phyloP scores from a whole-genome alignment of 2,888 invertebrate species.

The Stenchaetothrips biformis region DNA sequence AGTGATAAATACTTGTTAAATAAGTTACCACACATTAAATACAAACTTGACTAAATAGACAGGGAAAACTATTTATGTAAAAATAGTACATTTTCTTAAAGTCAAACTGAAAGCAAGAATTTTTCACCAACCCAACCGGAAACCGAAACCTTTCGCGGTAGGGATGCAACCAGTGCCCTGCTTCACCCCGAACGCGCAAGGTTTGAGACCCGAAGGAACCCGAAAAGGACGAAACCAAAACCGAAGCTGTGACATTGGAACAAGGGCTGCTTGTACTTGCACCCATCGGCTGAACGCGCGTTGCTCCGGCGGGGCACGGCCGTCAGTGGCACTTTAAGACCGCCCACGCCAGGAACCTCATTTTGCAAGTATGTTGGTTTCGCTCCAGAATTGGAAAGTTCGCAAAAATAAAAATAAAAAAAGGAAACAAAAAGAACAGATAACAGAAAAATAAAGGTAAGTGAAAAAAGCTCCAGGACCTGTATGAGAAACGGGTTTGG shows the following conservation, averaged over 20 bases:
- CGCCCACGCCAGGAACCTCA: not conserved
- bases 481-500: slow-evolving; percentile 24
- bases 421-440: not conserved
- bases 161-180: not conserved
- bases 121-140: slow-evolving; percentile 20
- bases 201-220: slow-evolving; percentile 18
- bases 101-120: slow-evolving; percentile 22
- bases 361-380: slow-evolving; percentile 2
- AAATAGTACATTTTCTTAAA: slow-evolving; percentile 9
- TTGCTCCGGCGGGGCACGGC: not conserved
- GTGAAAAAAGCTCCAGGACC: not conserved
- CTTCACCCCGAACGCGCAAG: not conserved
- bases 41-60: slow-evolving; percentile 25
- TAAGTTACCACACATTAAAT: slow-evolving; percentile 25
- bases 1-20: slow-evolving; percentile 25
- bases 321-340: not conserved
- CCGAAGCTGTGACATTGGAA: slow-evolving; percentile 4
- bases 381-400: not conserved
- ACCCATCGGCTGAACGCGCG: not conserved
- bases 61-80: slow-evolving; percentile 7
- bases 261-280: too few relatives aligned
- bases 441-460: not conserved
- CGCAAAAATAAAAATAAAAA: not conserved
- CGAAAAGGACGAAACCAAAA: slow-evolving; percentile 9
- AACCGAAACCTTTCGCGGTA: slow-evolving; percentile 19